Evolutionary conservation across 30 jellyfish, hydroid and myxozoan species (phyloP), one percentile per base, ranked within the genome.

Genomic region (Aurelia sp.): DNA sequence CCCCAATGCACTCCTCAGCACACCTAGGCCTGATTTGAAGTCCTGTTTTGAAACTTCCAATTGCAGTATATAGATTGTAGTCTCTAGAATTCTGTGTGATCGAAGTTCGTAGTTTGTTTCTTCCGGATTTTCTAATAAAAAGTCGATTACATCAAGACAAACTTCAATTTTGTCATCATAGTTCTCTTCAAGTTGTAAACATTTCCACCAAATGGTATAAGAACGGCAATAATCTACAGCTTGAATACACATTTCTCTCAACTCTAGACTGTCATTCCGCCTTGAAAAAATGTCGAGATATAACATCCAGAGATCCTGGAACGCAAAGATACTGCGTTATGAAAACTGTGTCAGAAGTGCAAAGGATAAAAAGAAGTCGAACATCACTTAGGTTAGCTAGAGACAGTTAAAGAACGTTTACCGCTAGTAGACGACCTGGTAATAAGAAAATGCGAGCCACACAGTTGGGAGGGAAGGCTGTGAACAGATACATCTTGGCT

Each of bases 201-300:
- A 82, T n/a, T 84, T 65, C 97, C 97, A 93, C 98, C 98, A 93
- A 19, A 84, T 92, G 16, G 80, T 74, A 78, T 87, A 93, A 18
- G 96, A 81, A 38, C 87, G 97, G 13, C 95, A 94, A 67, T 93
- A 87, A 65, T 89, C 88, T 8, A 93, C 78, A 11, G 98, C 98
- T 88, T 93, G 98, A 66, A 80, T 82, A 82, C 95, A 88, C 75
- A 87, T 65, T 50, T 93, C 97, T 51, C 98, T 81, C 22, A 89
- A 53, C 47, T 93, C 98, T 10, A 74, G 87, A 18, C 67, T 27
- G 50, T 88, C 71, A 50, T 74, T 48, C 9, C 86, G 81, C 48
- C 72, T 50, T 5, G 97, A 88, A 58, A 78, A 88, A 22, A 93
- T 59, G 41, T 93, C 89, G 33, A 93, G 88, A 50, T 93, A 93